These are phyloP conservation scores for Notodonta ziczac DNA, from an alignment of 2,888 invertebrate species.

Conservation along the genomic window DNA sequence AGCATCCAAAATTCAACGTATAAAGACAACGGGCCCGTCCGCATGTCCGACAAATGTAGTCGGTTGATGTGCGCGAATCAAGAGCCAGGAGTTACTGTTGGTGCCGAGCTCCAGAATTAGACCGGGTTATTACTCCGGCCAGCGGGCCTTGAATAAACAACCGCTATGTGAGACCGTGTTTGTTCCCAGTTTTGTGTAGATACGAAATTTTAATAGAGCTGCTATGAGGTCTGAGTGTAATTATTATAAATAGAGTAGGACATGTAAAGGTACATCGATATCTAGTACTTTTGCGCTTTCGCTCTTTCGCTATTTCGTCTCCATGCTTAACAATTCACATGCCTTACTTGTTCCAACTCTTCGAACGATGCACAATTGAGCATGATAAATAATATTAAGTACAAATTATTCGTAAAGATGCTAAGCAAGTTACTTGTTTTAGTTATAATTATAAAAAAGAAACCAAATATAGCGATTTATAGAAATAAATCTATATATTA, in stretches of 20 bases:
- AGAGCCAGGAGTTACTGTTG: conserved; percentile 48
- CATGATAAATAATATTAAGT: too few species aligned
- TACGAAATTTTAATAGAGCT: conserved; percentile 48
- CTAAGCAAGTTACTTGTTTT: too few species aligned
- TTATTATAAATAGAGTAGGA: conserved; percentile 32
- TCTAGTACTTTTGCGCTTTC: neutral
- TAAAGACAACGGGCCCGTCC: conserved; percentile 62
- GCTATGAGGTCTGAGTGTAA: conserved; percentile 35
- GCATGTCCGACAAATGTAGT: conserved; percentile 57
- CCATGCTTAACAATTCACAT: too few species aligned
- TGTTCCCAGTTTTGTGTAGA: conserved; percentile 45
- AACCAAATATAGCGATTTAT: too few species aligned
- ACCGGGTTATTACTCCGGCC: conserved; percentile 49
- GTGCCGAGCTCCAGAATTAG: conserved; percentile 51
- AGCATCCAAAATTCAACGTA: conserved; percentile 73
- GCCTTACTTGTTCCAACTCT: too few species aligned
- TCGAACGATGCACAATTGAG: too few species aligned
- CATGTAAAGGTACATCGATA: neutral
- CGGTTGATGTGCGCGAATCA: conserved; percentile 55
- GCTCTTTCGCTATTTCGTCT: too few species aligned
- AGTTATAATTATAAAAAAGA: too few species aligned
- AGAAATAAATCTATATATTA: too few species aligned
- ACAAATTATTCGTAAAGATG: too few species aligned
- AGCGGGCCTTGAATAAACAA: conserved; percentile 56
- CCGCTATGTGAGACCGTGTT: conserved; percentile 43